phyloP scores from a whole-genome alignment of 2,797 vertebrate genomes.

The Alauda arvensis region DNA sequence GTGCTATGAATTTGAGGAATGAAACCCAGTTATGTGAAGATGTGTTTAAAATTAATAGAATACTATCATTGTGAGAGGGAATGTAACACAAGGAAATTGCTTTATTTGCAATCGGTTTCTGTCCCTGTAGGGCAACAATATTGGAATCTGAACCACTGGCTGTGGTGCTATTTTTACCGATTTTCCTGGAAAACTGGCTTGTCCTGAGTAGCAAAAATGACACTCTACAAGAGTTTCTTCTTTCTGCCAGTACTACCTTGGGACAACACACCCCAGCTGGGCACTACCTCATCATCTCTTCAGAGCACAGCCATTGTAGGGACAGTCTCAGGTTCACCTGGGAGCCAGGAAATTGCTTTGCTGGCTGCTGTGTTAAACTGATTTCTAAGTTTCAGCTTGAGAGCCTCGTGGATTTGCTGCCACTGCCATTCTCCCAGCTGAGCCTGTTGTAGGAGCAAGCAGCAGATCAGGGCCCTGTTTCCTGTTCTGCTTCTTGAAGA shows the following conservation, averaged over 20 bases:
- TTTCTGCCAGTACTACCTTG: not conserved
- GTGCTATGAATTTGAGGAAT: not conserved
- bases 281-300: not conserved
- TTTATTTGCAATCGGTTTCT: not conserved
- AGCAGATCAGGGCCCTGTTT: not conserved
- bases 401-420: not conserved
- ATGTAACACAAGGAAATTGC: not conserved
- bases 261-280: not conserved
- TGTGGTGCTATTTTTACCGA: not conserved
- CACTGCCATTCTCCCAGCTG: not conserved
- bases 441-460: not conserved
- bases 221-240: not conserved
- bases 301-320: not conserved
- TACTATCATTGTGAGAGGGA: not conserved
- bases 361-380: not conserved
- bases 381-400: not conserved
- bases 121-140: not conserved
- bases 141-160: not conserved
- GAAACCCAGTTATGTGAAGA: not conserved
- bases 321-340: not conserved
- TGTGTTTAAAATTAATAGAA: not conserved
- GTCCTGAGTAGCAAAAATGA: not conserved
- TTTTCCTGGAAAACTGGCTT: not conserved
- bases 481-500: not conserved
- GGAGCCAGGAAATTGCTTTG: not conserved